Evolutionary conservation across 1,140 invertebrate species (phyloP).

Genomic region (Phymastichus coffea): DNA sequence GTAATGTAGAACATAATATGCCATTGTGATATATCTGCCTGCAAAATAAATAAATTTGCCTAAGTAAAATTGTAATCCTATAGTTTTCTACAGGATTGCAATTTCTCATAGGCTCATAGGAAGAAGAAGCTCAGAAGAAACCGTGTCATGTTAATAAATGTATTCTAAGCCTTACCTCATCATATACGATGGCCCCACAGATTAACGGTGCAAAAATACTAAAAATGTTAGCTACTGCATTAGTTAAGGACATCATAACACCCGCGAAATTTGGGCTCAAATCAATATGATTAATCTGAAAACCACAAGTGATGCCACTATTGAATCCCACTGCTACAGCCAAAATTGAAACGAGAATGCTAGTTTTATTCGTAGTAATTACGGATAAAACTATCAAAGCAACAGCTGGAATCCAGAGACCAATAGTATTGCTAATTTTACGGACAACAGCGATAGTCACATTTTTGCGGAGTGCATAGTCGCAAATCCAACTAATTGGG

Average conservation of each 20-base stretch:
- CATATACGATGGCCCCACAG: conserved; percentile 50
- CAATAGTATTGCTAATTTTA: conserved; percentile 68
- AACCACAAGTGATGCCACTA: conserved; percentile 58
- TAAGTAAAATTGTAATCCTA: not conserved
- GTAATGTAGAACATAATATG: conserved; percentile 61
- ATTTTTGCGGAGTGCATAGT: conserved; percentile 61
- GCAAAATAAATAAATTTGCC: not conserved
- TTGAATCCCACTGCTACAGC: conserved; percentile 61
- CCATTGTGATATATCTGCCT: conserved; percentile 59
- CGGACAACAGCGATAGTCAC: conserved; percentile 58
- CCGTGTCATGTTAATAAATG: not conserved
- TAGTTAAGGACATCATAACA: conserved; percentile 66
- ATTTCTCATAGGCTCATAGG: too few species aligned
- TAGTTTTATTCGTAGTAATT: conserved; percentile 22
- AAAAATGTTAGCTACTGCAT: conserved; percentile 63
- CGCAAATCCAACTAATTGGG: conserved; percentile 63
- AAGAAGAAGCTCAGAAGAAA: too few species aligned
- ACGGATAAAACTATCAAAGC: conserved; percentile 48
- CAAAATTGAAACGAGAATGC: conserved; percentile 53
- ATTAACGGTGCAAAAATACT: conserved; percentile 64
- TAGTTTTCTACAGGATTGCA: too few species aligned
- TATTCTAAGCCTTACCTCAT: conserved; percentile 33
- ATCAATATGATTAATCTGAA: conserved; percentile 66
- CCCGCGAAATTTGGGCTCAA: conserved; percentile 68
- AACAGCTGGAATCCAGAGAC: conserved; percentile 51